Evolutionary conservation across 2,888 invertebrate genomes (phyloP).

Genomic region (Chrysopilus asiliformis): DNA sequence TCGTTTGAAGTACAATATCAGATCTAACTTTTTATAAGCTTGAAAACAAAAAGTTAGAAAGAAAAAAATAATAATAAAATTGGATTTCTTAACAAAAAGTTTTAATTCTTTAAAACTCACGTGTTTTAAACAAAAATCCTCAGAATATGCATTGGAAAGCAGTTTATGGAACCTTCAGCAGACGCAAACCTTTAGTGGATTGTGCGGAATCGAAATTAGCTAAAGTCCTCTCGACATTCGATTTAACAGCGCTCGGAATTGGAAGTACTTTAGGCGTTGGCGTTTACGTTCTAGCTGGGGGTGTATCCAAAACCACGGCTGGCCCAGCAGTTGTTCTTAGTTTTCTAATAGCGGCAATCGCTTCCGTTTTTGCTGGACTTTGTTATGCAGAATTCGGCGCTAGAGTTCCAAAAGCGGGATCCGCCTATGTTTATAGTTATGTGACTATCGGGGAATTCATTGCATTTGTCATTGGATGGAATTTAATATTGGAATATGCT

Average conservation of each 20-base stretch:
- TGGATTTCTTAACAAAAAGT: no score
- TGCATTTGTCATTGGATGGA: slow-evolving; percentile 89
- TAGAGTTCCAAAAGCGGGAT: slow-evolving; percentile 78
- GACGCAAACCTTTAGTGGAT: slow-evolving; percentile 30
- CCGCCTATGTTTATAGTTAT: slow-evolving; percentile 88
- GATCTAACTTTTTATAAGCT: no score
- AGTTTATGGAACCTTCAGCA: slow-evolving; percentile 1
- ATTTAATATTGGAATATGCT: slow-evolving; percentile 77
- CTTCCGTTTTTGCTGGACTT: slow-evolving; percentile 77
- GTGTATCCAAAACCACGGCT: slow-evolving; percentile 64
- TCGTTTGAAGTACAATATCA: no score
- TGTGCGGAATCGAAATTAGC: slow-evolving; percentile 42
- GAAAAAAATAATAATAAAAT: no score
- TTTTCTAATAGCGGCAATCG: slow-evolving; percentile 78
- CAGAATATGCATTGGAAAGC: no score
- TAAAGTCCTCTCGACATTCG: slow-evolving; percentile 64
- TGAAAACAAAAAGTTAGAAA: no score
- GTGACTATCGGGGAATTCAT: slow-evolving; percentile 85
- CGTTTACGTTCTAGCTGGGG: slow-evolving; percentile 78
- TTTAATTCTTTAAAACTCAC: no score
- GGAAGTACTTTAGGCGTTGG: slow-evolving; percentile 81
- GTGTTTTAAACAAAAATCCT: no score
- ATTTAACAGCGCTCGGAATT: slow-evolving; percentile 70
- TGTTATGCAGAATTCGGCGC: slow-evolving; percentile 90
- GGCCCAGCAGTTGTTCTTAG: slow-evolving; percentile 80